Conservation (phyloP, 2,797 vertebrate species). For the Bradypodion ventrale region DNA sequence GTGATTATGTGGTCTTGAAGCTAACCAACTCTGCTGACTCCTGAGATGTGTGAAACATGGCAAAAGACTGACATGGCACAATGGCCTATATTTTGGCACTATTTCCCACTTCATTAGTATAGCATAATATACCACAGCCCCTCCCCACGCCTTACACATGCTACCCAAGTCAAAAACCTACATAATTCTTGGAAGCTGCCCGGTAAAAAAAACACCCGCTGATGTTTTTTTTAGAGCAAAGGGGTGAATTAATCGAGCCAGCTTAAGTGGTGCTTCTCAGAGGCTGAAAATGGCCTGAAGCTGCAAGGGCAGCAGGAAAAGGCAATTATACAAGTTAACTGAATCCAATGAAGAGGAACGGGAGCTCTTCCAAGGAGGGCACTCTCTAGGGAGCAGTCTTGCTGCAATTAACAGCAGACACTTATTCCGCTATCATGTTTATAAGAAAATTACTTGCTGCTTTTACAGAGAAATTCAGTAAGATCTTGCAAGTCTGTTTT, state of each 20-base stretch:
- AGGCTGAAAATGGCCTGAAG: slow-evolving; percentile 2
- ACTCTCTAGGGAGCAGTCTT: not conserved
- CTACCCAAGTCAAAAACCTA: not conserved
- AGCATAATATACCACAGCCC: not conserved
- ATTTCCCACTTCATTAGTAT: not conserved
- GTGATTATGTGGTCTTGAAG: fast-evolving
- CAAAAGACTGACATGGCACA: not conserved
- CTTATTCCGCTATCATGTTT: not conserved
- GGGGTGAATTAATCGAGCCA: not conserved
- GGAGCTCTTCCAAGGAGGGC: not conserved
- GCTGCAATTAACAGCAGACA: slow-evolving; percentile 9
- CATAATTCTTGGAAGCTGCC: not conserved
- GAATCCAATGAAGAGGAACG: slow-evolving; percentile 1
- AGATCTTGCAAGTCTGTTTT: not conserved
- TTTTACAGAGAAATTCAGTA: not conserved
- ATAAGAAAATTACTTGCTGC: not conserved
- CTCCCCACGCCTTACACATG: fast-evolving
- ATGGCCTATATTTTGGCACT: not conserved
- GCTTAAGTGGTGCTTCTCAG: not conserved
- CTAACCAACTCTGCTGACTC: fast-evolving
- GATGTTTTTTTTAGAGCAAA: slow-evolving; percentile 11
- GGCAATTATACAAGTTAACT: slow-evolving; percentile 14
- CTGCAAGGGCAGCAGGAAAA: slow-evolving; percentile 7
- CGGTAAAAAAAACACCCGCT: not conserved
- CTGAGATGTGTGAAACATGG: fast-evolving